Percentiles rank a stretch among this genome's conserved stretches.
Evolutionary conservation across 1,140 invertebrate genomes (phyloP).

Genomic region (Cydia splendana): DNA sequence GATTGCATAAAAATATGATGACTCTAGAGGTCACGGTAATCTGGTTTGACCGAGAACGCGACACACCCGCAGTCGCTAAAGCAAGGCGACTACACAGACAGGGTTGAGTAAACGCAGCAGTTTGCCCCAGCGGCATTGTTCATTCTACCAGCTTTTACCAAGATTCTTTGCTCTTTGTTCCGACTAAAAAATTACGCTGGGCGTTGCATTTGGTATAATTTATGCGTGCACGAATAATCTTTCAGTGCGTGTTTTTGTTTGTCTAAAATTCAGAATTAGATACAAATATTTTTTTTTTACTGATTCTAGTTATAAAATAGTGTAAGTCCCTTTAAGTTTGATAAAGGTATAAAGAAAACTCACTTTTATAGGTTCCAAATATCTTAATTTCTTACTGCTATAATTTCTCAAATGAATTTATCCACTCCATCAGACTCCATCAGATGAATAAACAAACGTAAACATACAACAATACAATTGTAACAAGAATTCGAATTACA

Average conservation of each 20-base stretch:
- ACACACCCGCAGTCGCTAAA: not conserved
- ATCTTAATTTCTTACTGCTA: not conserved
- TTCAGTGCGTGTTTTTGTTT: not conserved
- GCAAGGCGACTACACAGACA: not conserved
- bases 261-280: too few species aligned
- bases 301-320: not conserved
- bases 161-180: constrained; percentile 24
- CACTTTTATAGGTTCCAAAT: not conserved
- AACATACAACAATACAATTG: not conserved
- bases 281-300: not conserved
- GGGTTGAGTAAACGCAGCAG: constrained; percentile 27
- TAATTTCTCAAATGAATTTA: not conserved
- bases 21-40: not conserved
- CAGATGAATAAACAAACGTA: not conserved
- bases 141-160: constrained; percentile 28
- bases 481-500: constrained; percentile 15
- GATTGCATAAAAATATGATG: not conserved
- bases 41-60: not conserved
- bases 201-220: constrained; percentile 21
- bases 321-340: not conserved
- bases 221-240: constrained; percentile 7
- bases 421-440: not conserved
- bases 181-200: constrained; percentile 26
- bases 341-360: too few species aligned
- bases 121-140: constrained; percentile 19